phyloP scores from a whole-genome alignment of 2,797 vertebrate species.

The Octomys mimax region DNA sequence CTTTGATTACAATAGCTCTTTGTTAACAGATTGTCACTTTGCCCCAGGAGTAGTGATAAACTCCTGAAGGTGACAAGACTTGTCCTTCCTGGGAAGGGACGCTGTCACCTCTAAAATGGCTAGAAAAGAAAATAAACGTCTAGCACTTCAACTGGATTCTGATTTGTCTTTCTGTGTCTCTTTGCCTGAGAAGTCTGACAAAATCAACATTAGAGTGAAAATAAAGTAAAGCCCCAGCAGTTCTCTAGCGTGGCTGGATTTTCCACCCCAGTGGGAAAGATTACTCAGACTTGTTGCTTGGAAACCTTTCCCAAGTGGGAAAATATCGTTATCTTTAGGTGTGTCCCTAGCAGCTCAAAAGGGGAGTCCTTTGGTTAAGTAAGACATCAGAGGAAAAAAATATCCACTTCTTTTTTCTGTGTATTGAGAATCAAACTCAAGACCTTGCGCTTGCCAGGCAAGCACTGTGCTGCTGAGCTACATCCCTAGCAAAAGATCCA shows the following conservation, averaged over 20 bases:
- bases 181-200: conserved; percentile 50
- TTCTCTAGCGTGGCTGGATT: not conserved
- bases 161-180: conserved; percentile 59
- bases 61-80: conserved; percentile 75
- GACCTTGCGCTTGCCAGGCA: too few relatives aligned
- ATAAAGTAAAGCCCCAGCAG: not conserved
- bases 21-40: conserved; percentile 81
- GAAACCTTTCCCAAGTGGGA: conserved; percentile 63
- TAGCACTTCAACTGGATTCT: conserved; percentile 57
- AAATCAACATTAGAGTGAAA: conserved; percentile 66
- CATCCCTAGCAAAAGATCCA: too few relatives aligned
- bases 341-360: conserved; percentile 17
- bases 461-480: too few relatives aligned
- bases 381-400: not conserved
- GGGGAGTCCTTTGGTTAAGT: conserved; percentile 30
- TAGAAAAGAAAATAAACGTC: conserved; percentile 78
- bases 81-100: conserved; percentile 55
- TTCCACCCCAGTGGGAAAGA: conserved; percentile 41
- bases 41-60: conserved; percentile 80
- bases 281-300: conserved; percentile 55
- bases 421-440: too few relatives aligned
- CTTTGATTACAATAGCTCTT: conserved; percentile 80
- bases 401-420: not conserved
- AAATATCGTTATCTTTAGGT: conserved; percentile 49
- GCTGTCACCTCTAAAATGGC: conserved; percentile 60